phyloP scores from a whole-genome alignment of 2,113 vertebrate genomes.

The Corapipo altera region DNA sequence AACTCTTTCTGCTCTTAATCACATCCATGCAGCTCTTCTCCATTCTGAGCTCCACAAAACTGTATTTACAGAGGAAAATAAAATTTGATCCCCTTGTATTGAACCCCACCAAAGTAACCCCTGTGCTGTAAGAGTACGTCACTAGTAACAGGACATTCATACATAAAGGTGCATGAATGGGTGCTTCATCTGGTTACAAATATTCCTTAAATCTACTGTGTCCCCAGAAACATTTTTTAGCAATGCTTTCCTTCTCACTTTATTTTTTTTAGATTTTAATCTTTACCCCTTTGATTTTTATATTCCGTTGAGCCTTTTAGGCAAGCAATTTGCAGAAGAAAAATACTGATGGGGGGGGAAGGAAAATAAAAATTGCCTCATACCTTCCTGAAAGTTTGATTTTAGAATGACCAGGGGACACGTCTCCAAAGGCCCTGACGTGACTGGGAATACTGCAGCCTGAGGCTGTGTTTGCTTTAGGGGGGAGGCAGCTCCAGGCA shows the following conservation, averaged over 20 bases:
- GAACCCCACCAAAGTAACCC: background rate
- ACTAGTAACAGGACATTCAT: background rate
- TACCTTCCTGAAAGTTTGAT: background rate
- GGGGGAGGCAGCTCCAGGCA: background rate
- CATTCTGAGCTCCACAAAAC: background rate
- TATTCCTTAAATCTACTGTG: background rate
- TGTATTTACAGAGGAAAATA: background rate
- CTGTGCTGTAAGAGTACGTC: background rate
- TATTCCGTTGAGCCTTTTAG: background rate
- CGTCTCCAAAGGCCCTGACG: accelerated
- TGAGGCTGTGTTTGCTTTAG: background rate
- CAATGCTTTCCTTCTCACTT: background rate
- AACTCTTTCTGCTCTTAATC: background rate
- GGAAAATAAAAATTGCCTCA: background rate
- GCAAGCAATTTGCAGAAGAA: background rate
- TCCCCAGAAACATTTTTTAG: background rate
- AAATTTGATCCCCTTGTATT: background rate
- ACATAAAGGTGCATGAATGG: background rate
- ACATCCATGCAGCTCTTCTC: background rate
- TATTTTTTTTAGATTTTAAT: background rate
- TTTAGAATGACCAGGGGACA: background rate
- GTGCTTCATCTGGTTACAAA: background rate
- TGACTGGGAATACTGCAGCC: background rate
- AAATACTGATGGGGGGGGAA: background rate
- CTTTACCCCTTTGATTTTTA: background rate